Base-by-base conservation (phyloP, 2,888 invertebrate species). In the Tiphia femorata region DNA sequence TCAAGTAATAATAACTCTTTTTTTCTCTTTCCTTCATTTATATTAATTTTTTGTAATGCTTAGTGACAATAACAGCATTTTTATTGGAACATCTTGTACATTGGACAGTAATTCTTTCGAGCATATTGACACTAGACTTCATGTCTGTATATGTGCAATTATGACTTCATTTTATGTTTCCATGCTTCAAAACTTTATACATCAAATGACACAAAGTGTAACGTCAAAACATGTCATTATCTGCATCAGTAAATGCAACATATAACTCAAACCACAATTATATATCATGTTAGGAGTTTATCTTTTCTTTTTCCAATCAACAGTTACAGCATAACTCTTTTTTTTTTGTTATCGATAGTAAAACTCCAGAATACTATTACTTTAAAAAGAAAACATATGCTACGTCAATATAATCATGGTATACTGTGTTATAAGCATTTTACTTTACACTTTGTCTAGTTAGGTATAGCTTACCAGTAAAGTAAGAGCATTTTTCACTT, bases 51-150 rank as follows among this genome's bases (percentile, higher is more conserved):
- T 59, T 40, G 40, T 23, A 60, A 60, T 50, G 62, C 57, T 48
- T 44, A 60, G 48, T 64, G 59, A 64, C 38, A 57, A 43, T 56
- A 61, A 67, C 37, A 58, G 52, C 48, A 55, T 62, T 64, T 58
- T 53, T 42, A n/a, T 59, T 69, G 58, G 49, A 67, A 70, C 65
- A 67, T 65, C 71, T 59, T 71, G 70, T 73, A 73, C 71, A 70
- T 70, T 61, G 70, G 73, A 70, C 67, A 56, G 49, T 62, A 49
- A 61, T 64, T 64, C 58, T 58, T 53, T 56, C 60, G 70, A 70
- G 70, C 72, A 72, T 70, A 70, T 72, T 70, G 69, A 66, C 64
- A 40, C 43, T 51, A 58, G 35, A 63, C 33, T 56, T 65, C 43
- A 40, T 56, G 42, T 63, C 55, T 60, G 42, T 40, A 63, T 42